phyloP scores from a whole-genome alignment of 2,113 vertebrate species.

The Crotalus helleri region DNA sequence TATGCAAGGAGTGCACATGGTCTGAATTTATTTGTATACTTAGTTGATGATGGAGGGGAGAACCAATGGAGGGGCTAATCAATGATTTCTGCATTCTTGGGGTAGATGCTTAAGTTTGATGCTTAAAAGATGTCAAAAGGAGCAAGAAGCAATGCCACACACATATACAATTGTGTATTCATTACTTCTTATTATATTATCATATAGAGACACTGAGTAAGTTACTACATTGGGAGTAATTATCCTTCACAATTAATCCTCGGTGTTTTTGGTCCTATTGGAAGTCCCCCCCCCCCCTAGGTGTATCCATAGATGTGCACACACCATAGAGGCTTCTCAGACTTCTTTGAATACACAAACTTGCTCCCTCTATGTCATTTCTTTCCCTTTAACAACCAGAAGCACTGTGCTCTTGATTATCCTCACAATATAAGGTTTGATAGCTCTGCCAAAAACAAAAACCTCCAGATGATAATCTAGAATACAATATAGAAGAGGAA shows the following conservation, averaged over 20 bases:
- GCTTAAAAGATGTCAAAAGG: neutral
- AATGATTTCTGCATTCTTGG: neutral
- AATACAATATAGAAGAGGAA: neutral
- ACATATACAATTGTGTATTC: neutral
- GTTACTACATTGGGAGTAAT: neutral
- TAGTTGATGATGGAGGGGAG: neutral
- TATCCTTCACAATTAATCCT: neutral
- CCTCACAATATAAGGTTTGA: neutral
- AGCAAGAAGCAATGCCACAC: neutral
- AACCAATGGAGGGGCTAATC: neutral
- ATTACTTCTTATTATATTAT: neutral
- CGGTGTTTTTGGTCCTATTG: neutral
- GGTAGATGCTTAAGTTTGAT: neutral
- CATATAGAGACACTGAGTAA: neutral
- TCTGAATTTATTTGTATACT: neutral
- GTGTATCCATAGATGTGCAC: too few relatives aligned
- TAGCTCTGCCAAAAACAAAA: neutral
- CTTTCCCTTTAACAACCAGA: neutral
- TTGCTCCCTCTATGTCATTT: neutral
- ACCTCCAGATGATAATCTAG: neutral
- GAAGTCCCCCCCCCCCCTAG: neutral
- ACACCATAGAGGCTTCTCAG: neutral
- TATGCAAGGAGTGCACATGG: neutral
- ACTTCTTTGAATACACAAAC: neutral
- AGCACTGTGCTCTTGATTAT: neutral